A percentile compares a stretch with the other conserved stretches of the same genome.
These are phyloP conservation scores for Spodoptera littoralis DNA, from an alignment of 2,888 invertebrate genomes.

Conservation along the genomic window DNA sequence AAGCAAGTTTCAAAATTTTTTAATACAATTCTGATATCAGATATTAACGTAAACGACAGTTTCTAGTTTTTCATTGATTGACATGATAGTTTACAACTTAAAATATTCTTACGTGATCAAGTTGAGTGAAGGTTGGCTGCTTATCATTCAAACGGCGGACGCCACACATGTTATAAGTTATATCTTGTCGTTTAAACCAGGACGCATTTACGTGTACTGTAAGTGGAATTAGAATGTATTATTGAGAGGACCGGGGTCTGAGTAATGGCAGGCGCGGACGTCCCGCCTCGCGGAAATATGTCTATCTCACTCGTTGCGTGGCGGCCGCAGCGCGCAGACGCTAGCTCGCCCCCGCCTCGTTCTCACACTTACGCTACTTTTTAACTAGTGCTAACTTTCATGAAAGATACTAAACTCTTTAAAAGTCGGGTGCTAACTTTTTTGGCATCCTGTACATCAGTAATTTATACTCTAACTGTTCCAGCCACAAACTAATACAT, in stretches of 20 bases:
- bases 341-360: constrained; percentile 11
- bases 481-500: too few species aligned
- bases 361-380: constrained; percentile 5
- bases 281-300: constrained; percentile 8
- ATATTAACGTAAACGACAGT: background rate
- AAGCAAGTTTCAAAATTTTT: too few species aligned
- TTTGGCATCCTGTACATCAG: background rate
- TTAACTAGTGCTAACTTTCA: constrained; percentile 16
- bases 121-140: background rate
- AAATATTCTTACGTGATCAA: background rate
- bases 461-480: background rate
- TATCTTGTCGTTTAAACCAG: constrained; percentile 11
- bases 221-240: constrained; percentile 43
- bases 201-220: constrained; percentile 19
- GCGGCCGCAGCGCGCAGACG: constrained; percentile 19
- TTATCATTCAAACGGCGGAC: constrained; percentile 5
- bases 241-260: constrained; percentile 25
- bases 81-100: background rate
- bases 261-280: constrained; percentile 19
- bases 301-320: constrained; percentile 18
- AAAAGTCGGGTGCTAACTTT: constrained; percentile 34
- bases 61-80: background rate
- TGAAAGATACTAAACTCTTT: constrained; percentile 14
- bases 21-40: background rate
- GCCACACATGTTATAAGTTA: constrained; percentile 17